phyloP scores from a whole-genome alignment of 2,113 vertebrate genomes.

The Campylorhamphus procurvoides region DNA sequence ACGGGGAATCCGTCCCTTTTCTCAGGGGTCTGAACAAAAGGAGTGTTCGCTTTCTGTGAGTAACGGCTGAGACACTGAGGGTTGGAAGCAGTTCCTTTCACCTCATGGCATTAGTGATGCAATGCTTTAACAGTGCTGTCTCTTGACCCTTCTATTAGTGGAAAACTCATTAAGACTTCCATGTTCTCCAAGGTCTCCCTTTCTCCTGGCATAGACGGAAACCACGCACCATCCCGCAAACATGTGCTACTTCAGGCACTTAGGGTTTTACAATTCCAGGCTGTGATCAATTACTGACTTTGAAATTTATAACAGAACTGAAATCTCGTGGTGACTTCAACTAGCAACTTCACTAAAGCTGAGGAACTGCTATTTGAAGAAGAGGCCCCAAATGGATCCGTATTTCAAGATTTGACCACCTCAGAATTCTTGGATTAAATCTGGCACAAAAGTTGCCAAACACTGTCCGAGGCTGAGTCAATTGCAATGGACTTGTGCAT shows the following conservation, averaged over 20 bases:
- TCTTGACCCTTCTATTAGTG: constrained; percentile 47
- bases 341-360: neutral
- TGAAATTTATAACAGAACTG: constrained; percentile 18
- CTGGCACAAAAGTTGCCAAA: neutral
- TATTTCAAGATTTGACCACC: neutral
- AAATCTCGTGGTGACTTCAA: neutral
- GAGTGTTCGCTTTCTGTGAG: neutral
- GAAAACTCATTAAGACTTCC: constrained; percentile 60
- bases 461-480: neutral
- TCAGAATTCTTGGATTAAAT: neutral
- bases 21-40: neutral
- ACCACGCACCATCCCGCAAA: constrained; percentile 60
- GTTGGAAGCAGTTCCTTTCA: constrained; percentile 58
- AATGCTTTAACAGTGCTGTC: constrained; percentile 28
- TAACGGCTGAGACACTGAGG: neutral
- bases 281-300: constrained; percentile 18
- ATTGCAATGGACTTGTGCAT: accelerated
- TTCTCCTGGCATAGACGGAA: constrained; percentile 69
- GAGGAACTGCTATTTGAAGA: neutral
- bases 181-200: constrained; percentile 66
- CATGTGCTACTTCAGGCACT: constrained; percentile 56
- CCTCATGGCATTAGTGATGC: constrained; percentile 14
- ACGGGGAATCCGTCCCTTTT: neutral
- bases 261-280: constrained; percentile 21
- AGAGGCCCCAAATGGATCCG: neutral